Base-by-base conservation (phyloP, 2,888 invertebrate species). In the Synergus japonicus region DNA sequence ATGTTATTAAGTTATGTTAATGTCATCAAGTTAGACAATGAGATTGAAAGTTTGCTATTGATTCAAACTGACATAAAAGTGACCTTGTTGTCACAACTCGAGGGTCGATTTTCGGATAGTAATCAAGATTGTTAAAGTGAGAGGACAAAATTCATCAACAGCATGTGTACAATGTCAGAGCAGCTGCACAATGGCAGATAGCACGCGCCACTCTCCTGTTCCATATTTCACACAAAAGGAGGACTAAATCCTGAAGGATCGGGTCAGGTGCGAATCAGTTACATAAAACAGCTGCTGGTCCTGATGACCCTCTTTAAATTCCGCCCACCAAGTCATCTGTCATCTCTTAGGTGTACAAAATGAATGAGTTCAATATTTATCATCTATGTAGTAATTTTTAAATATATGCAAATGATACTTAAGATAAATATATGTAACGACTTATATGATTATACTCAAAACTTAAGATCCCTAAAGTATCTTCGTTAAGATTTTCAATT, bases 241-340 rank as follows among this genome's bases (percentile, higher is more conserved):
- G 54, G n/a, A 54, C 13, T 10, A 54, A 73, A 54, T 37, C 15
- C 29, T 37, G 49, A 54, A 54, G 37, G 37, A 73, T 54, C 54
- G 37, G 54, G 54, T 73, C 73, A 73, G 73, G 73, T 73, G 73
- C 73, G 73, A 73, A 54, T 73, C 37, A 73, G 73, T 54, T 73
- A 54, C 73, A 73, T 54, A 54, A 63, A 58, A 29, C 73, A 73
- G 73, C 73, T 73, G 73, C n/a, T 10, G 37, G 15, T 46, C n/a
- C 41, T 37, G 73, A 54, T 73, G 49, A 22, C 49, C 69, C 37
- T 54, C 8, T 4, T 37, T 54, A 41, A 49, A 18, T 12, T 46
- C 29, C 66, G 43, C n/a, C 41, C n/a, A 8, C 7, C 54, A 54
- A n/a, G 69, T 58, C 29, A 5, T 63, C 29, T 63, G 69, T 73